These are phyloP conservation scores for Merodon equestris DNA, from an alignment of 2,888 invertebrate genomes.

Conservation along the genomic window DNA sequence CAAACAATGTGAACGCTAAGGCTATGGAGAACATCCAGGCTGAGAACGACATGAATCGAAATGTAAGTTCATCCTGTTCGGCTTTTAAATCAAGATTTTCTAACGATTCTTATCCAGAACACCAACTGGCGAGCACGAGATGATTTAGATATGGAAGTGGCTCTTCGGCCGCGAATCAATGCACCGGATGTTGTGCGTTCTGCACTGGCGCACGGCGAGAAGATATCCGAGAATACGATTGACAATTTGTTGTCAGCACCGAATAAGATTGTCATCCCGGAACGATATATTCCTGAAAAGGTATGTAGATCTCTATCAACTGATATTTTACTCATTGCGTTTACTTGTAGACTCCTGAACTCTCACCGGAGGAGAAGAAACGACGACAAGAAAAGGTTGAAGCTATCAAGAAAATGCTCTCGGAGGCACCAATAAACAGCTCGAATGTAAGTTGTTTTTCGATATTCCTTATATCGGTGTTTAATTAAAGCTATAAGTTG, in stretches of 20 bases:
- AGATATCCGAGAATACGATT: constrained; percentile 85
- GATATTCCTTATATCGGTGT: too few species aligned
- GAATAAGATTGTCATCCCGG: constrained; percentile 94
- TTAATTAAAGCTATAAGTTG: too few species aligned
- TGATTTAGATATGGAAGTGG: constrained; percentile 92
- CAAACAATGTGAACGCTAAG: constrained; percentile 84
- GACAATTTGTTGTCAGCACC: constrained; percentile 92
- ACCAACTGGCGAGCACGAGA: constrained; percentile 85
- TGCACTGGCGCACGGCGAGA: constrained; percentile 82
- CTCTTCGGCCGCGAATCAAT: constrained; percentile 86
- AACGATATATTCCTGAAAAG: constrained; percentile 94
- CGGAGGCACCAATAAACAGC: constrained; percentile 81
- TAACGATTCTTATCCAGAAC: constrained; percentile 72
- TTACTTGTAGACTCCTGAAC: constrained; percentile 84
- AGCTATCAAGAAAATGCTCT: constrained; percentile 93
- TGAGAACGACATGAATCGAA: constrained; percentile 79
- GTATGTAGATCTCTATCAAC: constrained; percentile 76
- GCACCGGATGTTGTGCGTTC: constrained; percentile 94
- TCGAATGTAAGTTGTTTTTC: constrained; percentile 77
- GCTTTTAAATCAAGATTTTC: background rate
- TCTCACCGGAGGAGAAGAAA: constrained; percentile 91
- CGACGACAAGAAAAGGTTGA: constrained; percentile 92
- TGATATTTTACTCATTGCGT: background rate
- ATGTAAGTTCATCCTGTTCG: constrained; percentile 73
- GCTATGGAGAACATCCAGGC: constrained; percentile 82